Percentiles rank a stretch among this genome's conserved stretches.
Evolutionary conservation across 1,140 invertebrate species (phyloP).

Genomic region (Drosophila ogumai): DNA sequence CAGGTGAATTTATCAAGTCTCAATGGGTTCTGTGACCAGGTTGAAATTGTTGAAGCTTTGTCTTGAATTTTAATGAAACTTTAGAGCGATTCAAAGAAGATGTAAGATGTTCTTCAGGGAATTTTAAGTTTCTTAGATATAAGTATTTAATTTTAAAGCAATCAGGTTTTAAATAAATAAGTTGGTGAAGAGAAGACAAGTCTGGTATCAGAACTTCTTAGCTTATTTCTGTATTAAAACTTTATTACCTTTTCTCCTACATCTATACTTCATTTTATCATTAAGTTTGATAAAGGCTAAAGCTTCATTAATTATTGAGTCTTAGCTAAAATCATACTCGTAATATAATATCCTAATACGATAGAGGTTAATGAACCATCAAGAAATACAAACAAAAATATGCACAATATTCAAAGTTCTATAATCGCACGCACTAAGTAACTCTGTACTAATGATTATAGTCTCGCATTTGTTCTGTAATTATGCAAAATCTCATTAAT

Average conservation of each 20-base stretch:
- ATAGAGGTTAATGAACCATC: conserved; percentile 5
- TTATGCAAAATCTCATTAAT: conserved; percentile 55
- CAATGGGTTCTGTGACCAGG: not conserved
- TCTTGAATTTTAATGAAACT: conserved; percentile 2
- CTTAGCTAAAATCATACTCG: not conserved
- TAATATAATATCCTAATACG: too few relatives aligned
- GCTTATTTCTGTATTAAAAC: not conserved
- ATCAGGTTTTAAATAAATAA: not conserved
- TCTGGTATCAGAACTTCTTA: too few relatives aligned
- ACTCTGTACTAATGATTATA: conserved; percentile 43
- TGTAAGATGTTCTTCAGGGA: not conserved
- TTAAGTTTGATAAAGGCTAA: not conserved
- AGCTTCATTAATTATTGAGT: not conserved
- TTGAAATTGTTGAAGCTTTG: not conserved
- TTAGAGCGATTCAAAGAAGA: not conserved
- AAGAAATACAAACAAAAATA: not conserved
- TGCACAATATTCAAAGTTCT: conserved; percentile 22
- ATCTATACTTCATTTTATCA: not conserved
- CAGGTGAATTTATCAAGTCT: not conserved
- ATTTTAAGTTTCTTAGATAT: not conserved
- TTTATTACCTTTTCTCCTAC: not conserved
- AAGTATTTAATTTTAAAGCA: not conserved
- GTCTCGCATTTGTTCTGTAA: conserved; percentile 43
- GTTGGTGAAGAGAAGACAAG: too few relatives aligned
- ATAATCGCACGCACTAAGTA: conserved; percentile 11